Conservation (phyloP, 2,797 vertebrate species). For the Alfaro cultratus region DNA sequence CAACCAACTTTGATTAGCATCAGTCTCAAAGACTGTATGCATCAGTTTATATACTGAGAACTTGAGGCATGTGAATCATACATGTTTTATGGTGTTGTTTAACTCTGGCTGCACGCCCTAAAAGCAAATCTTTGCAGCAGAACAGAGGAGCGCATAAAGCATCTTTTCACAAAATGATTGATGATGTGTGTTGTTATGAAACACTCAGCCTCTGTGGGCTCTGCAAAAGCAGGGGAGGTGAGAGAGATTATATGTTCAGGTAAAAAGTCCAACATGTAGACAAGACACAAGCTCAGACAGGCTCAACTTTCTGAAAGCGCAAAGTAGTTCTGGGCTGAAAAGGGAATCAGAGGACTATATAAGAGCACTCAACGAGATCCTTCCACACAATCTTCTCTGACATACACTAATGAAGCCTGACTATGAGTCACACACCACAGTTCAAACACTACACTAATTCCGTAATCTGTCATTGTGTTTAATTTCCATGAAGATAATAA, state of each 20-base stretch:
- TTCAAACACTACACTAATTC: constrained; percentile 45
- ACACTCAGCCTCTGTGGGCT: constrained; percentile 53
- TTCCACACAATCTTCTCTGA: constrained; percentile 48
- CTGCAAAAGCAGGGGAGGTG: constrained; percentile 64
- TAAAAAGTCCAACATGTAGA: constrained; percentile 56
- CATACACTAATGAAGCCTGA: constrained; percentile 46
- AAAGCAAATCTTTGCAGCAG: constrained; percentile 59
- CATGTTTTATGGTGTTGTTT: constrained; percentile 42
- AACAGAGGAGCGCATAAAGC: constrained; percentile 41
- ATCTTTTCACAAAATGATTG: constrained; percentile 66
- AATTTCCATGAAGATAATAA: constrained; percentile 31
- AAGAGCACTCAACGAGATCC: constrained; percentile 42
- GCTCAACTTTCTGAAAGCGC: constrained; percentile 47
- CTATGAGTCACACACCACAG: constrained; percentile 39
- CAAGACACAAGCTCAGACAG: constrained; percentile 64
- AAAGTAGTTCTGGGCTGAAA: constrained; percentile 29
- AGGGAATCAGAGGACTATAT: constrained; percentile 33
- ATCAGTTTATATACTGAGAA: constrained; percentile 4
- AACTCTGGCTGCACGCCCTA: constrained; percentile 34
- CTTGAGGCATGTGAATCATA: constrained; percentile 28
- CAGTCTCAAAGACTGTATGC: neutral
- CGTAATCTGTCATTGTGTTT: constrained; percentile 50
- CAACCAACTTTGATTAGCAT: neutral
- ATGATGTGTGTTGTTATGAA: constrained; percentile 69
- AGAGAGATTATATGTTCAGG: constrained; percentile 69